phyloP scores from a whole-genome alignment of 2,113 vertebrate species.

The Bolborhynchus lineola region DNA sequence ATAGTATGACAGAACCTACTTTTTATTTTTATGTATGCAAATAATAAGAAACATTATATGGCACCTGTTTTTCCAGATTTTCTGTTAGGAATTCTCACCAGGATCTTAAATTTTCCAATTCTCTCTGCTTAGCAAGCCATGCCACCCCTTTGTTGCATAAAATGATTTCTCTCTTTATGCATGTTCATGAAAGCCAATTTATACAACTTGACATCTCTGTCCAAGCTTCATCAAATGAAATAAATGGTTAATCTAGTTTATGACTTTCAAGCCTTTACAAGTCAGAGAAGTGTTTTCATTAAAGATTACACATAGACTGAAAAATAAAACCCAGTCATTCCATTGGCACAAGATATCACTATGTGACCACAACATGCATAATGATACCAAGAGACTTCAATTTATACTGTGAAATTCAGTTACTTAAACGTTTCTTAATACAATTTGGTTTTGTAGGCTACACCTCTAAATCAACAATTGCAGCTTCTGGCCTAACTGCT shows the following conservation, averaged over 20 bases:
- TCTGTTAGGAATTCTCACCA: constrained; percentile 3
- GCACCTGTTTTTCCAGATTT: not conserved
- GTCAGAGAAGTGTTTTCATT: constrained; percentile 21
- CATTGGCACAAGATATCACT: not conserved
- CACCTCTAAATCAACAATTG: constrained; percentile 54
- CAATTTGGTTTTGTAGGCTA: constrained; percentile 53
- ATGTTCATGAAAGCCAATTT: not conserved
- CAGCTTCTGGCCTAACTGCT: constrained; percentile 52
- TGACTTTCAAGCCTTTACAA: constrained; percentile 12
- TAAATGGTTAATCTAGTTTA: not conserved
- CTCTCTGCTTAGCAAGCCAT: constrained; percentile 5
- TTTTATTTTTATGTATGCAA: not conserved
- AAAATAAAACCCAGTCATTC: not conserved
- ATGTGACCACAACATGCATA: not conserved
- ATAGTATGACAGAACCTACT: not conserved
- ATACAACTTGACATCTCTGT: constrained; percentile 21
- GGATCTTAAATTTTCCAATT: constrained; percentile 17
- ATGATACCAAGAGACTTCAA: not conserved
- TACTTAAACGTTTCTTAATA: constrained; percentile 64
- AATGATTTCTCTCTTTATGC: constrained; percentile 32
- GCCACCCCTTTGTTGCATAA: not conserved
- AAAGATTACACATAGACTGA: not conserved
- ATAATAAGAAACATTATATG: not conserved
- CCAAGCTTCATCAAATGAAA: not conserved
- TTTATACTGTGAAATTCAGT: constrained; percentile 40